A percentile compares a stretch with the other conserved stretches of the same genome.
Conservation (phyloP, 2,113 vertebrate genomes). For the Crotalus helleri region DNA sequence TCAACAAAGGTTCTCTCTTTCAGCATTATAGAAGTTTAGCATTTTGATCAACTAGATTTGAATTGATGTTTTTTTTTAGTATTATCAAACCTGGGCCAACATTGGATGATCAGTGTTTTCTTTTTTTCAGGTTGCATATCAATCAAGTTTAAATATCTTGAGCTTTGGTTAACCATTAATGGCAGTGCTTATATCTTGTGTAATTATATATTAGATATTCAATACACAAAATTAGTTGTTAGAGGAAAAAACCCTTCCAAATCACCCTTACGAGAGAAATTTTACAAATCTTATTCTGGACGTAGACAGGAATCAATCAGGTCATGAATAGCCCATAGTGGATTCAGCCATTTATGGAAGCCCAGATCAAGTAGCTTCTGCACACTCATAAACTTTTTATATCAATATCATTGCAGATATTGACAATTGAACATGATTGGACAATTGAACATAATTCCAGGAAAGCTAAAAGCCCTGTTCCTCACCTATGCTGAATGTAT, state of each 20-base stretch:
- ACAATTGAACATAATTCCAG: not conserved
- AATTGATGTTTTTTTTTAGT: not conserved
- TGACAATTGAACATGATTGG: not conserved
- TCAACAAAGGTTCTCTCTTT: not conserved
- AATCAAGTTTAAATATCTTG: not conserved
- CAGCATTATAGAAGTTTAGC: not conserved
- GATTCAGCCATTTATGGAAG: not conserved
- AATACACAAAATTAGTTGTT: not conserved
- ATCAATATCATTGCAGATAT: not conserved
- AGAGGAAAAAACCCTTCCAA: no score
- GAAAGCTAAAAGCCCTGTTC: not conserved
- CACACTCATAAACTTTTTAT: not conserved
- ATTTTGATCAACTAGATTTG: not conserved
- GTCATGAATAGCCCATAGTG: no score
- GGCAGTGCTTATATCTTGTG: not conserved
- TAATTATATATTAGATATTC: not conserved
- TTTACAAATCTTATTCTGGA: no score
- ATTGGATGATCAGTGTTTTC: not conserved
- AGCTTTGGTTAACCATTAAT: not conserved
- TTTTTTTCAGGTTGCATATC: not conserved
- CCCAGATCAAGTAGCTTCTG: not conserved
- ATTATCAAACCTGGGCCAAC: not conserved
- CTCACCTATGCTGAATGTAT: not conserved
- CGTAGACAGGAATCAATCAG: no score
- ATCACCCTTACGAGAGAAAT: no score